These are phyloP conservation scores for Sebastes minor DNA, from an alignment of 2,797 vertebrate genomes.

Conservation along the genomic window DNA sequence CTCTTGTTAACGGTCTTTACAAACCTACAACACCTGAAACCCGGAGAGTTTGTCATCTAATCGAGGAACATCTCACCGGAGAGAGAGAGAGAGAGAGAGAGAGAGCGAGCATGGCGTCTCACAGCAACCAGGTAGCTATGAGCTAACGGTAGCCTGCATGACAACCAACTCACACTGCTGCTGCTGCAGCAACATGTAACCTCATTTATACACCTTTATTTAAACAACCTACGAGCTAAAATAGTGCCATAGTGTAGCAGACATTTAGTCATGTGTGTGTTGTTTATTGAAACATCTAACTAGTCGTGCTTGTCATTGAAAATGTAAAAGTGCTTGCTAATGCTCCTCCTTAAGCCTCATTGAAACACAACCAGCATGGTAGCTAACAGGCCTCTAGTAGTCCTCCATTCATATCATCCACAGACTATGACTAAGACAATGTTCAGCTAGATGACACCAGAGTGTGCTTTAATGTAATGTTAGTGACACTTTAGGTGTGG, in stretches of 20 bases:
- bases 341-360: constrained; percentile 71
- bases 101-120: constrained; percentile 84
- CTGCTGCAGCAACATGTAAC: background rate
- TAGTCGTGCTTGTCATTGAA: constrained; percentile 74
- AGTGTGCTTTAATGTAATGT: background rate
- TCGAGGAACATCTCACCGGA: constrained; percentile 1
- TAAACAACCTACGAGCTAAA: background rate
- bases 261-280: background rate
- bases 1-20: constrained; percentile 61
- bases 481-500: background rate
- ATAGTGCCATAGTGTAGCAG: too few relatives aligned
- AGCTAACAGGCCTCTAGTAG: constrained; percentile 76
- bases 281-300: background rate
- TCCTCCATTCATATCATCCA: constrained; percentile 68
- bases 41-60: constrained; percentile 74
- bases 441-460: background rate
- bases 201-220: background rate
- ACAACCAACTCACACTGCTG: constrained; percentile 30
- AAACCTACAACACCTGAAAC: constrained; percentile 61
- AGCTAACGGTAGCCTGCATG: constrained; percentile 71
- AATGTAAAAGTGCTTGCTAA: constrained; percentile 78
- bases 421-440: too few relatives aligned
- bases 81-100: constrained; percentile 61
- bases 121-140: constrained; percentile 85
- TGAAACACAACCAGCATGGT: constrained; percentile 78